Base-by-base conservation (phyloP, 2,797 vertebrate genomes). In the Brachyalestes nurse region DNA sequence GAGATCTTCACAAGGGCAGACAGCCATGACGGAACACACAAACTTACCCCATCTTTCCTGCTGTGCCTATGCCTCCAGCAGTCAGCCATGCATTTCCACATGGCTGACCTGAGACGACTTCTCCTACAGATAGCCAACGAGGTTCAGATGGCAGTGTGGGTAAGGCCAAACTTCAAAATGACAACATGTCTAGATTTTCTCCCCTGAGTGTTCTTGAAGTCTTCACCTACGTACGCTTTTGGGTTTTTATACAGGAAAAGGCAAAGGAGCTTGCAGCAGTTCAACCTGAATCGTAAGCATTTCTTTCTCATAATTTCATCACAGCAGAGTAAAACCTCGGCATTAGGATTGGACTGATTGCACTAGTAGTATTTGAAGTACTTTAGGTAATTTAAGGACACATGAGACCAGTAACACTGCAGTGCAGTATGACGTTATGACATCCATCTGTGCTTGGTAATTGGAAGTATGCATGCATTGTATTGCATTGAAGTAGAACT, bases 91-190 rank as follows among this genome's bases (percentile, higher is more conserved):
- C 74, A 83, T 72, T 91, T 91, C 65, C 86, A 87, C 1, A 90
- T 87, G 4, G 86, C 92, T 6, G 90, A 93, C 75, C 89, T 94
- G 21, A 92, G 94, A 40, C 87, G 91, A 47, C 91, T 96, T 10
- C 88, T 96, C 78, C 86, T 96, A 74, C 90, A 89, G 1, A 89
- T 92, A 3, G 93, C 95, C 34, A 89, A 86, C 25, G 77, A 88
- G 76, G 88, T 95, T 53, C 94, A 96, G 87, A 90, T 79, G 1
- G 83, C 84, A n/a, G 83, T 94, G 75, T 93, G 93, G 94, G 95
- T 96, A 80, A 93, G 94, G 92, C 28, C 17, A n/a, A 0, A 34
- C 1, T 14, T 16, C 5, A 4, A 64, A 47, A 9, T 53, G 9
- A n/a, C 16, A n/a, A n/a, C 45, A 34, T 10, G 45, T 19, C 57